Conservation (phyloP, 1,140 invertebrate genomes). For the Drosophila kohkoa region DNA sequence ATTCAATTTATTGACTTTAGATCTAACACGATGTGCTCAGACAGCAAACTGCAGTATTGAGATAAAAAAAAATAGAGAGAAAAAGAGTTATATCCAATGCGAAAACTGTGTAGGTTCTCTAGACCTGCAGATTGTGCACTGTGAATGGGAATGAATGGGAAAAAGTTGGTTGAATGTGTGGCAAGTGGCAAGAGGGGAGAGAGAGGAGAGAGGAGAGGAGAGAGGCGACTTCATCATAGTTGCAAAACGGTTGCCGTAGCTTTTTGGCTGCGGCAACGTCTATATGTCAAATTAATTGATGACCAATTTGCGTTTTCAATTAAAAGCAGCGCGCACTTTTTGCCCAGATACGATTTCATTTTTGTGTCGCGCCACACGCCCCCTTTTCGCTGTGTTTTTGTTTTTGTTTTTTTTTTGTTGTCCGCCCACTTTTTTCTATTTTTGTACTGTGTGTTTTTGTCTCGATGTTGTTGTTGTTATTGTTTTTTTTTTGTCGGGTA, state of each 20-base stretch:
- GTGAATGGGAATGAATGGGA: constrained; percentile 1
- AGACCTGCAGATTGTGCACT: background rate
- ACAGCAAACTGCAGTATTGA: too few relatives aligned
- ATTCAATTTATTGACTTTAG: too few relatives aligned
- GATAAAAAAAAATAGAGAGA: too few relatives aligned
- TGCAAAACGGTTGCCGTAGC: constrained; percentile 43
- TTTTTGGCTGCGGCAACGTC: constrained; percentile 54
- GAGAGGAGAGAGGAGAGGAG: background rate
- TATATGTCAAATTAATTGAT: constrained; percentile 83
- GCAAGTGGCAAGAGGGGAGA: background rate
- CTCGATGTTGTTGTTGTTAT: constrained; percentile 20
- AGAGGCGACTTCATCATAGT: constrained; percentile 25
- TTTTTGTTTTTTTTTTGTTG: background rate
- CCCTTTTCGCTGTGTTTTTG: background rate
- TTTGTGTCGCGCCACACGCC: constrained; percentile 19
- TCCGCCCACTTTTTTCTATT: background rate
- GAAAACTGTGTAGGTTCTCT: background rate
- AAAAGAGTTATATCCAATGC: too few relatives aligned
- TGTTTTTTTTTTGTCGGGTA: background rate
- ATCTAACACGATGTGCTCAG: too few relatives aligned
- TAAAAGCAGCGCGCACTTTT: constrained; percentile 77
- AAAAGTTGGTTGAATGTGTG: background rate
- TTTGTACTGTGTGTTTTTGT: constrained; percentile 23
- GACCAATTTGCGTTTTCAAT: constrained; percentile 83
- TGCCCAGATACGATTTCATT: constrained; percentile 51